These are phyloP conservation scores for Rhagophthalmus giganteus DNA, from an alignment of 2,888 invertebrate genomes.

Conservation along the genomic window DNA sequence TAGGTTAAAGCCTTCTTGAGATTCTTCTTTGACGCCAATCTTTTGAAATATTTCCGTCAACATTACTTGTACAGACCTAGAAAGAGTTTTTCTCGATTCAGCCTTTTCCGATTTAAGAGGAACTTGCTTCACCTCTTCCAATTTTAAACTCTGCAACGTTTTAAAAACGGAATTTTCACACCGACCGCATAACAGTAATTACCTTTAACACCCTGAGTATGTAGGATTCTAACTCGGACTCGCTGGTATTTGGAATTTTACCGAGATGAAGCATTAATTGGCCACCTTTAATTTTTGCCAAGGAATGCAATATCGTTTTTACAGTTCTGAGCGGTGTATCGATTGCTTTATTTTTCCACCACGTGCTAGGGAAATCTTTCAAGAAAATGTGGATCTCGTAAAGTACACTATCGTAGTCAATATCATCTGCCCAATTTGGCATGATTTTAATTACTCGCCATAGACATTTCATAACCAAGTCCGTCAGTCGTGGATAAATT, in stretches of 20 bases:
- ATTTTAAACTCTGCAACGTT: constrained; percentile 59
- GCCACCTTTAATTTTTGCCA: constrained; percentile 85
- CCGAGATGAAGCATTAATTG: constrained; percentile 78
- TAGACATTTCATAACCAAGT: constrained; percentile 88
- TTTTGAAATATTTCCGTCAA: constrained; percentile 88
- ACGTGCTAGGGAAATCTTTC: constrained; percentile 80
- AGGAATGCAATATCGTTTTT: constrained; percentile 90
- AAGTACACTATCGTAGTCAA: constrained; percentile 78
- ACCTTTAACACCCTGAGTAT: constrained; percentile 80
- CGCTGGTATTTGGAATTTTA: constrained; percentile 75
- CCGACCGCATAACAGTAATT: constrained; percentile 29
- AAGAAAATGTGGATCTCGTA: constrained; percentile 87
- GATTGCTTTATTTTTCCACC: constrained; percentile 82
- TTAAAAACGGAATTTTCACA: constrained; percentile 21
- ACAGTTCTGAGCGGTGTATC: constrained; percentile 91
- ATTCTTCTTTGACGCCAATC: constrained; percentile 86
- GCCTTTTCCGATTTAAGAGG: constrained; percentile 46
- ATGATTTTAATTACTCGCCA: constrained; percentile 93
- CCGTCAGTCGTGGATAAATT: constrained; percentile 73
- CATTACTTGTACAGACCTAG: constrained; percentile 81
- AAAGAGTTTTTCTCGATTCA: constrained; percentile 57
- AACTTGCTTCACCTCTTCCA: constrained; percentile 56
- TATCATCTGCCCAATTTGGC: constrained; percentile 74
- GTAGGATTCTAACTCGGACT: constrained; percentile 86
- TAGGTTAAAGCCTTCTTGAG: constrained; percentile 77